phyloP scores from a whole-genome alignment of 2,797 vertebrate genomes.

The Loris lydekkerianus region DNA sequence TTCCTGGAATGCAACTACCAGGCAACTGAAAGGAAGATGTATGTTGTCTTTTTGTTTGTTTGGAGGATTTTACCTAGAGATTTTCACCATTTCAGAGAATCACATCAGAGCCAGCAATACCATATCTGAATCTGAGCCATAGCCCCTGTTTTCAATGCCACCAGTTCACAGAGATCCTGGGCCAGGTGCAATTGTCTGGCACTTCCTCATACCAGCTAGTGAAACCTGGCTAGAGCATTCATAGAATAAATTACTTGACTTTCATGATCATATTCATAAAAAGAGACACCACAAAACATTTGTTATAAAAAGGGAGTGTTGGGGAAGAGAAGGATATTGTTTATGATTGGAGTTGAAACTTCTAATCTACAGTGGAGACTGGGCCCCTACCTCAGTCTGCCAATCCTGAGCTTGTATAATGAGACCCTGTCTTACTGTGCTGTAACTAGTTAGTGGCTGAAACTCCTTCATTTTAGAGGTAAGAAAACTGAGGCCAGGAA shows the following conservation, averaged over 20 bases:
- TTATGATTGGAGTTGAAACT: neutral
- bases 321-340: neutral
- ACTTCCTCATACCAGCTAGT: neutral
- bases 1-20: neutral
- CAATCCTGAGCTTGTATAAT: neutral
- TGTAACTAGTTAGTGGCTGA: neutral
- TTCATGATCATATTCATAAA: conserved; percentile 49
- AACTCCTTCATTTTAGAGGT: neutral
- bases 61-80: conserved; percentile 46
- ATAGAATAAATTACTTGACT: neutral
- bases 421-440: neutral
- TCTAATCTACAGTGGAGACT: neutral
- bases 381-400: neutral
- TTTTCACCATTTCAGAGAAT: conserved; percentile 48
- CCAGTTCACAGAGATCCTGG: neutral
- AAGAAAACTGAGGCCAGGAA: neutral
- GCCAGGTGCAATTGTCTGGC: neutral
- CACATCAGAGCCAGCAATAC: neutral
- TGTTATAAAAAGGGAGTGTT: conserved; percentile 4
- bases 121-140: neutral
- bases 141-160: neutral
- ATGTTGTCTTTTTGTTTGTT: neutral
- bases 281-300: neutral
- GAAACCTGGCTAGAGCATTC: neutral
- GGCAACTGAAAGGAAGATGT: conserved; percentile 25